Percentiles rank a stretch among this genome's conserved stretches.
Conservation (phyloP, 1,140 invertebrate species). For the Pseudomyrmex sp. region DNA sequence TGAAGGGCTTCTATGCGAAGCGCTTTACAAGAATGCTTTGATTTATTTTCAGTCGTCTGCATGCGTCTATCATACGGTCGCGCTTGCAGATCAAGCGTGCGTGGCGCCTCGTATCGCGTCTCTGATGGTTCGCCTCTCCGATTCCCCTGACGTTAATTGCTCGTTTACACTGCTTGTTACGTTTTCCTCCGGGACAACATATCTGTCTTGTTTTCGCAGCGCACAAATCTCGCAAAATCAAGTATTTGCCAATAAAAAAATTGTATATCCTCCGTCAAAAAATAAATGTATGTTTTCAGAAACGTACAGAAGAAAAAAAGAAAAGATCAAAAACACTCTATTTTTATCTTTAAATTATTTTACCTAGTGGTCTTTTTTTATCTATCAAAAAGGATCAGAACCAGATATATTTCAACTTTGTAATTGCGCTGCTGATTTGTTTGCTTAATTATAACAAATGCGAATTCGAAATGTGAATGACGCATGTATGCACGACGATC, state of each 20-base stretch:
- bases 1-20: constrained; percentile 43
- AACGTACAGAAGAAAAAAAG: background rate
- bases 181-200: background rate
- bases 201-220: background rate
- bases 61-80: constrained; percentile 31
- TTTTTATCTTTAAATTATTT: too few species aligned
- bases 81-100: constrained; percentile 41
- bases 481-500: background rate
- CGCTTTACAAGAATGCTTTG: constrained; percentile 51
- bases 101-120: constrained; percentile 29
- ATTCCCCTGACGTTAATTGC: constrained; percentile 33
- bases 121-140: background rate
- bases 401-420: background rate
- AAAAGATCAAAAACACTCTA: background rate
- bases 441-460: background rate
- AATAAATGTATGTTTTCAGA: background rate
- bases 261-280: background rate
- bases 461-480: constrained; percentile 3
- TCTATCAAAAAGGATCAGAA: background rate
- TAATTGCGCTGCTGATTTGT: background rate
- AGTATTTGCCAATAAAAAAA: background rate
- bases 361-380: too few species aligned
- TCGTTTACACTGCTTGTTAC: constrained; percentile 43
- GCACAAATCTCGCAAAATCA: background rate
- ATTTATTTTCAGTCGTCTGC: constrained; percentile 57